Evolutionary conservation across 2,113 vertebrate genomes (phyloP), one percentile per base, ranked within the genome.

Genomic region (Sceloporus undulatus): DNA sequence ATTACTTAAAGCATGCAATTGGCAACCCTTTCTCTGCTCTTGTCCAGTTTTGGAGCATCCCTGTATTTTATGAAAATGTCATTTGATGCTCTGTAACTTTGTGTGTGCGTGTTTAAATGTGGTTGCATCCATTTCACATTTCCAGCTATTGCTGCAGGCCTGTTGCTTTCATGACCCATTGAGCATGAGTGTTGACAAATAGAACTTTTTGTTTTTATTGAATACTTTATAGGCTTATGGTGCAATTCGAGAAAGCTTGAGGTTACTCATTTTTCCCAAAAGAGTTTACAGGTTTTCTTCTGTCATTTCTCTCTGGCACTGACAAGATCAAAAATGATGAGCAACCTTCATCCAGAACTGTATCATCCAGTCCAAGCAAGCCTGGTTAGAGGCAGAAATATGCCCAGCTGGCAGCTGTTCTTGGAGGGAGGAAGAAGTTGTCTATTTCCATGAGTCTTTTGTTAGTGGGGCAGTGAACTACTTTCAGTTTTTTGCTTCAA

Each of bases 311-410:
- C 82, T 92, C 91, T 89, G 92, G 88, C 89, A 89, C 1, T 54
- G 93, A 91, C 88, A 87, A 92, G 83, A 90, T 85, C 42, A 87
- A 80, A 91, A 91, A 91, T 89, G 87, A 87, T 90, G 87, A 56
- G 79, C 78, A 85, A 91, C 77, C 90, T 93, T 86, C 86, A 88
- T 78, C 70, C 0, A 80, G 84, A 84, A 85, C 66, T 68, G 21
- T 18, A 40, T 81, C 56, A 48, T 66, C 34, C 21, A 27, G 4
- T 14, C 9, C 34, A 65, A 66, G 34, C 18, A 66, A 82, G n/a
- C 59, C 48, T 7, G 1, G 48, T 48, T 4, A 48, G 48, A 48
- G 2, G 48, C 21, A 59, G 16, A 10, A 25, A 4, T n/a, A 66
- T 9, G 11, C 2, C 19, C 21, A 40, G 25, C 3, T 34, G 29